These are phyloP conservation scores for Ochropleura plecta DNA, from an alignment of 2,888 invertebrate genomes.

Conservation along the genomic window DNA sequence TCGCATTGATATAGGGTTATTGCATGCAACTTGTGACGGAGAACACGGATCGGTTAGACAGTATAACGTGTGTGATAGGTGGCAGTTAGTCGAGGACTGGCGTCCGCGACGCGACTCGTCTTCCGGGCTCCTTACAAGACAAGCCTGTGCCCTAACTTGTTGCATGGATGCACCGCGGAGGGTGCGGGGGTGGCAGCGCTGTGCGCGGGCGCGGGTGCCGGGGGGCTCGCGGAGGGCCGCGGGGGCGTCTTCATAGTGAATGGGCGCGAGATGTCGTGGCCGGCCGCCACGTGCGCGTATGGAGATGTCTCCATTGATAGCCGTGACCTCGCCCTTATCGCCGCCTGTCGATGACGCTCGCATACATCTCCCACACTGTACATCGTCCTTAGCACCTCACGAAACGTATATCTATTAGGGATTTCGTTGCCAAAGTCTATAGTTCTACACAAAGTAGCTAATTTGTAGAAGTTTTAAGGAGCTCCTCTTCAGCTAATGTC, in stretches of 20 bases:
- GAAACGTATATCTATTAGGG: background rate
- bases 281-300: conserved; percentile 88
- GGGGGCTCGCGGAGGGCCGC: conserved; percentile 66
- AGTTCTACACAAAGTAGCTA: background rate
- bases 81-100: conserved; percentile 39
- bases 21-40: conserved; percentile 1
- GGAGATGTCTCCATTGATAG: conserved; percentile 90
- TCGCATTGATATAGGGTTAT: background rate
- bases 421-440: background rate
- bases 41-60: background rate
- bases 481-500: too few species aligned
- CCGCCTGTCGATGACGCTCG: conserved; percentile 78
- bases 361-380: conserved; percentile 66
- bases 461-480: background rate
- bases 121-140: conserved; percentile 86
- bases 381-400: conserved; percentile 32
- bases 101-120: conserved; percentile 69
- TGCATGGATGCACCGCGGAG: conserved; percentile 89
- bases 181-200: conserved; percentile 76
- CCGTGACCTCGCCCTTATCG: conserved; percentile 89
- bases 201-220: conserved; percentile 67
- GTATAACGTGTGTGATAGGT: background rate
- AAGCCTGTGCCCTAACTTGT: conserved; percentile 87
- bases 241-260: conserved; percentile 89
- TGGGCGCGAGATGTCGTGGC: conserved; percentile 90